phyloP scores from a whole-genome alignment of 2,797 vertebrate genomes.

The Scarus forsteni region DNA sequence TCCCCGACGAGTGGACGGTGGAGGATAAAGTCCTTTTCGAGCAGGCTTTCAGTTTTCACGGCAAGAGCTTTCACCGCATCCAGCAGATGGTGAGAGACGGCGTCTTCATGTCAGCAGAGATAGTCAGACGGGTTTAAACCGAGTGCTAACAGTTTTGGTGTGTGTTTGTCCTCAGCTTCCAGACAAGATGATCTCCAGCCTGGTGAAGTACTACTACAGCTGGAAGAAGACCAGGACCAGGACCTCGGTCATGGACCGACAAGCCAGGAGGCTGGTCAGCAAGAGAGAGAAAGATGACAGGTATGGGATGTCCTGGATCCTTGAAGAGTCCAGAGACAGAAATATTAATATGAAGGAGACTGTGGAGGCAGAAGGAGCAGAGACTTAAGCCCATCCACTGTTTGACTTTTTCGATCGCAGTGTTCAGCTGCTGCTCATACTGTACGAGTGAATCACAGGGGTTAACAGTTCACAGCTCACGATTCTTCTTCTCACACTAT shows the following conservation, averaged over 20 bases:
- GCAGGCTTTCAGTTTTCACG: conserved; percentile 95
- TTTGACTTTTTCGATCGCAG: too few species aligned
- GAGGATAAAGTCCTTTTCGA: conserved; percentile 96
- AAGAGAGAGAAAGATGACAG: conserved; percentile 92
- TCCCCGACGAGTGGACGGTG: conserved; percentile 94
- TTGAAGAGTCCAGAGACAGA: neutral
- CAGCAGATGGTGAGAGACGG: conserved; percentile 91
- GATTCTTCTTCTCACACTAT: too few species aligned
- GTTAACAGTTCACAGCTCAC: too few species aligned
- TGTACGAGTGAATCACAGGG: too few species aligned
- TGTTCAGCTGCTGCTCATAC: too few species aligned
- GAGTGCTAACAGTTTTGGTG: neutral
- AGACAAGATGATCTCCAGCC: conserved; percentile 92
- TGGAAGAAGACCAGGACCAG: conserved; percentile 95
- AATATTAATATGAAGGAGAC: neutral
- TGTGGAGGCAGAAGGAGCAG: neutral
- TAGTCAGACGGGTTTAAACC: neutral
- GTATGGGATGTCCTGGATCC: conserved; percentile 57
- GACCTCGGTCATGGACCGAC: conserved; percentile 95
- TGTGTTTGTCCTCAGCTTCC: conserved; percentile 84
- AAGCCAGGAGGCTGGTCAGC: conserved; percentile 89
- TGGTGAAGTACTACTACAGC: conserved; percentile 95
- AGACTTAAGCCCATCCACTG: too few species aligned
- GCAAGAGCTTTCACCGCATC: conserved; percentile 95
- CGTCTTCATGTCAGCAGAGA: neutral